Evolutionary conservation across 1,140 invertebrate genomes (phyloP).

Genomic region (Drosophila repletoides): DNA sequence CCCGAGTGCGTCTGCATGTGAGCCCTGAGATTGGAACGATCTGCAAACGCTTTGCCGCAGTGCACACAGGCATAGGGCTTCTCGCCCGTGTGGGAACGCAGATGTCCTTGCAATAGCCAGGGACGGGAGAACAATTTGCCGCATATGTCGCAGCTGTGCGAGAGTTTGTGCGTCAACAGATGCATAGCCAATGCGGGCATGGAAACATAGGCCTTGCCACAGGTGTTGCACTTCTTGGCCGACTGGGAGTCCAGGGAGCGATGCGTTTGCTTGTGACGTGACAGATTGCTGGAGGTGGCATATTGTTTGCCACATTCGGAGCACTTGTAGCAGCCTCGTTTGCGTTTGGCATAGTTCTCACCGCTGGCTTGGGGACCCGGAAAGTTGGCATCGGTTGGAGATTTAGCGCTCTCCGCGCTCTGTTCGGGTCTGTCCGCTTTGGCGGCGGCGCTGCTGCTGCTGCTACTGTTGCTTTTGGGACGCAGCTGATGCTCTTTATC

Average conservation of each 20-base stretch:
- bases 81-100: conserved; percentile 87
- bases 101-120: conserved; percentile 94
- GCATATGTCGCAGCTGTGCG: conserved; percentile 96
- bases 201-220: conserved; percentile 97
- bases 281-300: conserved; percentile 97
- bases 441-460: conserved; percentile 55
- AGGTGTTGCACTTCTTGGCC: conserved; percentile 96
- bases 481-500: conserved; percentile 43
- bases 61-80: conserved; percentile 86
- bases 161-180: conserved; percentile 94
- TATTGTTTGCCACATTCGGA: conserved; percentile 98
- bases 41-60: conserved; percentile 87
- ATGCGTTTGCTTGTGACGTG: conserved; percentile 98
- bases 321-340: conserved; percentile 91
- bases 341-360: conserved; percentile 87
- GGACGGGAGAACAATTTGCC: conserved; percentile 96
- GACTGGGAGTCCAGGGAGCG: conserved; percentile 95
- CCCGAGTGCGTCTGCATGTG: conserved; percentile 97
- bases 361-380: too few species aligned
- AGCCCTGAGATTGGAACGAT: conserved; percentile 92
- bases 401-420: too few species aligned
- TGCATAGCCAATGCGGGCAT: conserved; percentile 99
- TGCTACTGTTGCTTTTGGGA: conserved; percentile 36
- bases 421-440: too few species aligned
- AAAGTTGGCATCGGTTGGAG: too few species aligned